phyloP scores from a whole-genome alignment of 2,888 invertebrate genomes.

The Nomada fabriciana region DNA sequence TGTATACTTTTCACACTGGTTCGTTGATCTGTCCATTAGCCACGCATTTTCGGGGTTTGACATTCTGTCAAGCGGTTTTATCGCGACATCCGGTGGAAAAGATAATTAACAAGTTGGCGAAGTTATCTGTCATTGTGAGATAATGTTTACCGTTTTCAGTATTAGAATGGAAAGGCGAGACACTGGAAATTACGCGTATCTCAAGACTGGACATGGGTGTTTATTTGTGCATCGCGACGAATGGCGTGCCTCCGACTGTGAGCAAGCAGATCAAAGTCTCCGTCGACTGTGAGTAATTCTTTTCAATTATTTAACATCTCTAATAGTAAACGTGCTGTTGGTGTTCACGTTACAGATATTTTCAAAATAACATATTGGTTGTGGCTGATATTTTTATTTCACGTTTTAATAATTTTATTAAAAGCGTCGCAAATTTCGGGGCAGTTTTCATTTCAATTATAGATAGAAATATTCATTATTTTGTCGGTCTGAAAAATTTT shows the following conservation, averaged over 20 bases:
- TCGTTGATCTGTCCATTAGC: slow-evolving; percentile 26
- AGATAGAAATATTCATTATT: too few relatives aligned
- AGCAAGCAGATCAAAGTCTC: slow-evolving; percentile 97
- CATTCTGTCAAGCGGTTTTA: background rate
- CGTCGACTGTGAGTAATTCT: slow-evolving; percentile 94
- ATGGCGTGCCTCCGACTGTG: slow-evolving; percentile 95
- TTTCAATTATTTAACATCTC: background rate
- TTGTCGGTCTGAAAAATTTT: too few relatives aligned
- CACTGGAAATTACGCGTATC: slow-evolving; percentile 92
- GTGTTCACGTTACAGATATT: too few relatives aligned
- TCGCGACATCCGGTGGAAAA: background rate
- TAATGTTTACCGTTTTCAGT: slow-evolving; percentile 86
- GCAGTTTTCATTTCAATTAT: too few relatives aligned
- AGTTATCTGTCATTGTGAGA: background rate
- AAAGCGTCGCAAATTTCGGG: too few relatives aligned
- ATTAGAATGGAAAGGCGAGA: slow-evolving; percentile 93
- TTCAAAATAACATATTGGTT: too few relatives aligned
- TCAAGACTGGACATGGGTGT: slow-evolving; percentile 96
- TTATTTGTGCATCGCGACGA: slow-evolving; percentile 95
- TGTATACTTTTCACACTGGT: background rate
- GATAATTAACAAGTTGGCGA: background rate
- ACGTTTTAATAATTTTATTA: too few relatives aligned
- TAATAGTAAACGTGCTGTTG: too few relatives aligned
- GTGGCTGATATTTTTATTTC: too few relatives aligned
- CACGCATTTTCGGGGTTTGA: background rate